These are phyloP conservation scores for Molossus molossus DNA, from an alignment of 2,797 vertebrate species.

Conservation along the genomic window DNA sequence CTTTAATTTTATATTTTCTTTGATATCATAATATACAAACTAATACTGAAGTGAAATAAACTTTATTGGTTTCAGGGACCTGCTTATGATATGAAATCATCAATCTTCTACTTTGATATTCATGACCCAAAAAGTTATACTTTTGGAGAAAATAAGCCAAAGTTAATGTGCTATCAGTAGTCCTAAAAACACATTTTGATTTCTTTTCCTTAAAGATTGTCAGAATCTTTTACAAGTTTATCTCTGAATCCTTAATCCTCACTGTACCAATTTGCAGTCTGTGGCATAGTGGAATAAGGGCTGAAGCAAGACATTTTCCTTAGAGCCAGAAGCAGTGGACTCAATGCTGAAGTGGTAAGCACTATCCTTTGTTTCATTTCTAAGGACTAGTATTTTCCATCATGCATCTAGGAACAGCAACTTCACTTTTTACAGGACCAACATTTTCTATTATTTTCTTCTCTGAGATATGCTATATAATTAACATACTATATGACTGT, in stretches of 20 bases:
- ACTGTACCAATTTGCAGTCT: background rate
- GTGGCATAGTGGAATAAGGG: background rate
- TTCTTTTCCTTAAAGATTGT: conserved; percentile 37
- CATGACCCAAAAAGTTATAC: background rate
- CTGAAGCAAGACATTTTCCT: conserved; percentile 39
- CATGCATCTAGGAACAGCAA: too few species aligned
- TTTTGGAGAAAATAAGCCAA: conserved; percentile 24
- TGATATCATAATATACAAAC: background rate
- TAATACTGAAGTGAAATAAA: background rate
- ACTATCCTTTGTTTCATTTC: too few species aligned
- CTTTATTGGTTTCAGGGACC: background rate
- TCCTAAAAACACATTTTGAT: background rate
- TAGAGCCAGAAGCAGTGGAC: background rate
- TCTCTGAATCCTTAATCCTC: background rate
- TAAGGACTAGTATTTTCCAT: too few species aligned
- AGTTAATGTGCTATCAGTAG: background rate
- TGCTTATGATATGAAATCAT: background rate
- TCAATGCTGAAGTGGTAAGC: too few species aligned
- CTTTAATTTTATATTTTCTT: conserved; percentile 6
- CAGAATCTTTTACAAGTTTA: conserved; percentile 18
- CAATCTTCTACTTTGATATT: background rate
- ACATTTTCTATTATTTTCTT: too few species aligned
- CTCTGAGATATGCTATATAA: too few species aligned
- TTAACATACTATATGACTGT: too few species aligned
- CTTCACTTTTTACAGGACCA: too few species aligned